Percentiles rank a stretch among this genome's conserved stretches.
These are phyloP conservation scores for Anser cygnoides DNA, from an alignment of 2,113 vertebrate species.

Conservation along the genomic window DNA sequence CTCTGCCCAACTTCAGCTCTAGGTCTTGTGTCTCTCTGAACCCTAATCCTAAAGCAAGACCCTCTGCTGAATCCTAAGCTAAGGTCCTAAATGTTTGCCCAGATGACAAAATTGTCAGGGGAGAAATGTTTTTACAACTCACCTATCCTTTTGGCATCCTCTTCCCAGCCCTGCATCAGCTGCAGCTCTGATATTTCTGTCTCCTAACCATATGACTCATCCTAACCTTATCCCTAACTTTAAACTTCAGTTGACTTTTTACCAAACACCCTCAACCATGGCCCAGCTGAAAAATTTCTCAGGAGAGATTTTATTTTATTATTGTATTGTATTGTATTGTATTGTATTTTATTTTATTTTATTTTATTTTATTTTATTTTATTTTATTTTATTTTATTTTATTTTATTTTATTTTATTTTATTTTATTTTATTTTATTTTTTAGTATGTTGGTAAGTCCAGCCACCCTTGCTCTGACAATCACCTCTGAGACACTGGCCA, in stretches of 20 bases:
- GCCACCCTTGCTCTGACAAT: not conserved
- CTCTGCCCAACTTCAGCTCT: not conserved
- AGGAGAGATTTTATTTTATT: not conserved
- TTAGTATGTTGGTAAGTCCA: rapidly evolving
- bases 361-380: no score
- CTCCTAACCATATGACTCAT: not conserved
- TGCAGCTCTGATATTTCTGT: not conserved
- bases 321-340: no score
- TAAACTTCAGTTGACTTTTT: not conserved
- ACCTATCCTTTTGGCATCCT: not conserved
- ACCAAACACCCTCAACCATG: not conserved
- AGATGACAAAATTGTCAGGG: not conserved
- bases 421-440: not conserved
- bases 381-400: not conserved
- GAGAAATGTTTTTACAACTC: not conserved
- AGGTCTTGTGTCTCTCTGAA: not conserved
- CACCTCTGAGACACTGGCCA: not conserved
- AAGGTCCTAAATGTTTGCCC: not conserved
- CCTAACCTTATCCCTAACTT: not conserved
- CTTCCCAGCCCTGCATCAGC: not conserved
- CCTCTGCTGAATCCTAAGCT: not conserved
- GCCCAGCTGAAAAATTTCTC: not conserved
- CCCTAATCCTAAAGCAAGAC: not conserved
- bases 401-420: no score
- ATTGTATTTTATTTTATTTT: no score